Evolutionary conservation across 2,113 vertebrate genomes (phyloP).

Genomic region (Pelmatolapia mariae): DNA sequence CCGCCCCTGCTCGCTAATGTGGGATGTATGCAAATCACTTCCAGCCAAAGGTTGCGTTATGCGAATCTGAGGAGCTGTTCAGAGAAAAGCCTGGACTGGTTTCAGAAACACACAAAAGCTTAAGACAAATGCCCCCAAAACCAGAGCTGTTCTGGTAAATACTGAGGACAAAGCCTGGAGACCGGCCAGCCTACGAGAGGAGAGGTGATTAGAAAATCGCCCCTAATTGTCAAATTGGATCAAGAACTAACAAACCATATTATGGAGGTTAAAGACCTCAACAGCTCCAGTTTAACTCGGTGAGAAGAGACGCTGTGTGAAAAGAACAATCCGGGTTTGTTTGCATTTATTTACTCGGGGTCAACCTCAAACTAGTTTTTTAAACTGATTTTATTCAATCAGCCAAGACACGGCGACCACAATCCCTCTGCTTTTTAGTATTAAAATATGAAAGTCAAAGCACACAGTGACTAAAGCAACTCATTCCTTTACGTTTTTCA

Average conservation of each 20-base stretch:
- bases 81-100: background rate
- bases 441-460: background rate
- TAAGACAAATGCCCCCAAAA: background rate
- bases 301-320: background rate
- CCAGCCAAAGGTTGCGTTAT: background rate
- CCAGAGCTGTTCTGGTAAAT: background rate
- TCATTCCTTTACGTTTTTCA: background rate
- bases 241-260: conserved; percentile 21
- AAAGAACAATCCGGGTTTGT: background rate
- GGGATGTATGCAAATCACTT: background rate
- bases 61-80: background rate
- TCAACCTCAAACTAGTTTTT: background rate
- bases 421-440: background rate
- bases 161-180: background rate
- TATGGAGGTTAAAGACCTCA: conserved; percentile 13
- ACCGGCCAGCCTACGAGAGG: background rate
- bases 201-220: background rate
- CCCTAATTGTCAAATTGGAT: conserved; percentile 37
- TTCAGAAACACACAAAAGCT: background rate
- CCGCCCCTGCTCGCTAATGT: background rate
- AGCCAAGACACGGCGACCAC: background rate
- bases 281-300: background rate
- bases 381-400: background rate
- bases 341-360: background rate
- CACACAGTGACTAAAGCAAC: background rate